Evolutionary conservation across 2,888 invertebrate species (phyloP), one percentile per base, ranked within the genome.

Genomic region (Cylindroiulus punctatus): DNA sequence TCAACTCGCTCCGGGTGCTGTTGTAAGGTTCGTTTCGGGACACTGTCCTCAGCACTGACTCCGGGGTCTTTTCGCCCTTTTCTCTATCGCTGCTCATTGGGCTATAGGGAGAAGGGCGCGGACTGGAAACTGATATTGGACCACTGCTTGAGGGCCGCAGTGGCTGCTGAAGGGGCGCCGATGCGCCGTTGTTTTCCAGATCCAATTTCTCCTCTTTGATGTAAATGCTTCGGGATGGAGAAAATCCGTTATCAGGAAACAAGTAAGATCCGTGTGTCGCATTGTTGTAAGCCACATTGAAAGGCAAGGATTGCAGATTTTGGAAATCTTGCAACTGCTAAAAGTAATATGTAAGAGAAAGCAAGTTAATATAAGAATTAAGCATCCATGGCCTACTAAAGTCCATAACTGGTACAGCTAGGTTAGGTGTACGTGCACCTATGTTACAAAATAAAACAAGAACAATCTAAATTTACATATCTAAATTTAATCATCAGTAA

Each of bases 181-280:
- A 19, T 44, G 19, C 30, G 22, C 47, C n/a, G 47, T 14, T 22
- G 84, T 47, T 57, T 30, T 84, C 84, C 22, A 36, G 14, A 10
- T 44, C 44, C 22, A 22, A 36, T 30, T 84, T 84, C 30, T 52
- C 84, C 19, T 52, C 52, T 47, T 84, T 84, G 57, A 52, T 19
- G 26, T 84, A 84, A 10, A 84, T 8, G 22, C 26, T 47, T 32
- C 52, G 84, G 30, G 47, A 26, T 44, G 47, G 12, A 30, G 32
- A 10, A 14, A 52, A 84, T 19, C 84, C 84, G 19, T 84, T 84
- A 52, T 84, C 84, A 19, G 84, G 36, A 30, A 52, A 84, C 84
- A 84, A 32, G 52, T 84, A 84, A 42, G 83, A 40, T 76, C 76
- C 76, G 26, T 57, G 57, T 22, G 57, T 57, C 30, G 42, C 3